A percentile compares a stretch with the other conserved stretches of the same genome.
phyloP scores from a whole-genome alignment of 2,888 invertebrate species.

The Orgyia antiqua region DNA sequence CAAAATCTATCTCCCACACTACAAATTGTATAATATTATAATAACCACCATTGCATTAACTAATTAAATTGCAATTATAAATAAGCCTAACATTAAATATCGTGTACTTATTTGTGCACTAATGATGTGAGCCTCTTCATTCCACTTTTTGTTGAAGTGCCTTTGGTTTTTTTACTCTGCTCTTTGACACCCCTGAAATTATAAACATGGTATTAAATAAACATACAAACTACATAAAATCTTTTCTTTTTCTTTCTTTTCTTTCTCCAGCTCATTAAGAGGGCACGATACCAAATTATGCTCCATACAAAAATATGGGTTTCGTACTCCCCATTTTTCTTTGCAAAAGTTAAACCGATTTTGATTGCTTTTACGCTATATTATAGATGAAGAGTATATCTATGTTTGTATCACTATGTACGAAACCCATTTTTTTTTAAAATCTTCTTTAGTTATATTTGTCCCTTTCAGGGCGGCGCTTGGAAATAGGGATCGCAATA shows the following conservation, averaged over 20 bases:
- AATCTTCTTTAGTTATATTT: background rate
- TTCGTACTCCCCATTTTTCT: too few relatives aligned
- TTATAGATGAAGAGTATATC: too few relatives aligned
- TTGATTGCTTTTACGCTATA: too few relatives aligned
- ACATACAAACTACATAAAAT: background rate
- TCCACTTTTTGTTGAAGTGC: conserved; percentile 53
- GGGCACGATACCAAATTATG: too few relatives aligned
- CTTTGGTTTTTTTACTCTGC: conserved; percentile 71
- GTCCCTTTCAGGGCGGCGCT: too few relatives aligned
- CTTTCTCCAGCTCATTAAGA: too few relatives aligned
- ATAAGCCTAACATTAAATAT: conserved; percentile 29
- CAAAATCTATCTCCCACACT: conserved; percentile 18
- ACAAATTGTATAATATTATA: conserved; percentile 8
- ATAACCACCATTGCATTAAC: conserved; percentile 20
- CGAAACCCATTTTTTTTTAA: background rate
- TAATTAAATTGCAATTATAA: conserved; percentile 26
- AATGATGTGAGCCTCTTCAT: conserved; percentile 63
- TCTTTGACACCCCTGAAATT: conserved; percentile 68
- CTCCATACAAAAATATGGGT: too few relatives aligned
- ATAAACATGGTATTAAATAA: conserved; percentile 2
- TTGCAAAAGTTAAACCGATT: too few relatives aligned
- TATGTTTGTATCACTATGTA: too few relatives aligned
- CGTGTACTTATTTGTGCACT: conserved; percentile 61
- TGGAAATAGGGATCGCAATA: too few relatives aligned
- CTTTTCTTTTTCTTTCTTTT: too few relatives aligned